Evolutionary conservation across 2,113 vertebrate genomes (phyloP), one percentile per base, ranked within the genome.

Genomic region (Maccullochella peelii): DNA sequence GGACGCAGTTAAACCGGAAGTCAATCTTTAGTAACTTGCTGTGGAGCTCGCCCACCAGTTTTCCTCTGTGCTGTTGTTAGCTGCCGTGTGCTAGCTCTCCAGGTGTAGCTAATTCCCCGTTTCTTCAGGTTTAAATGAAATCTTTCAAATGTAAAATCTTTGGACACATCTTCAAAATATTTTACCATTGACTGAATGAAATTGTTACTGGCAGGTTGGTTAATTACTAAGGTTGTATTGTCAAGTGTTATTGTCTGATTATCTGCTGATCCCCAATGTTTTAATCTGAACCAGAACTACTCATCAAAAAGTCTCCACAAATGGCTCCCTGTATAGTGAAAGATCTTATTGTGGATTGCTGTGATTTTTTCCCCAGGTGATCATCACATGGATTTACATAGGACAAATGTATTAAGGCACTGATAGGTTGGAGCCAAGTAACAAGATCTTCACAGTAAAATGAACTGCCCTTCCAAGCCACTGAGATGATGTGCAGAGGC

Each of bases 281-380:
- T 65, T 42, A 10, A 70, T 54, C 44, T 65, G n/a, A 69, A 36
- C 25, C 11, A 30, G 4, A 38, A 2, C 33, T 1, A 23, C 9
- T 47, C 3, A 52, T 57, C 0, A 0, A 16, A 42, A 36, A 27
- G 50, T 27, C 30, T 54, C 42, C 6, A 40, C 50, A 30, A 57
- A 18, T 33, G 18, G 1, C 20, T 77, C 6, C 7, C 3, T 38
- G n/a, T 23, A 2, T 3, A 1, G 30, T 42, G 15, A 23, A 42
- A n/a, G 0, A 18, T 10, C 18, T 40, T 47, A 68, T 67, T 84
- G 40, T 83, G 44, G 21, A 50, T 80, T 73, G 80, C 3, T 77
- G 40, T 86, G 15, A 27, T 84, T 67, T 30, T 49, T 33, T 33
- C 27, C 27, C 2, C 42, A 94, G 92, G 78, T 91, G 76, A 90